Base-by-base conservation (phyloP, 2,797 vertebrate genomes). In the Corythornis leucogaster region DNA sequence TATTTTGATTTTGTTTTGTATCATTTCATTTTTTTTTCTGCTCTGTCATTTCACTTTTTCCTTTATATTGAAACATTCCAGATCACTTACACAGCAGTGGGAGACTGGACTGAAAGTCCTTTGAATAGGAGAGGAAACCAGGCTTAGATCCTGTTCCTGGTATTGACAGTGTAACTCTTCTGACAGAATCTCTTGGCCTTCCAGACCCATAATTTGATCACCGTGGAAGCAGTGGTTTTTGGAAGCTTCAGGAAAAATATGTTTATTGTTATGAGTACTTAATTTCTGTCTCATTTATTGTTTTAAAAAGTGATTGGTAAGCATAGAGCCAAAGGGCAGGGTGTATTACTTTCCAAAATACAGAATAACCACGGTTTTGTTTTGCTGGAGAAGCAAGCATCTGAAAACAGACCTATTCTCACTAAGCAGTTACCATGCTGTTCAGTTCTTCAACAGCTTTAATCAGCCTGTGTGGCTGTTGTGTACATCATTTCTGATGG, bases 281-380 rank as follows among this genome's bases (percentile, higher is more conserved):
- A 51, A 73, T 76, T 92, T 93, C 31, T 89, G 21, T 81, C 42
- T 64, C 50, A 55, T 42, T 89, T 83, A n/a, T 71, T 87, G 33
- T 75, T 90, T 66, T 75, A 2, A 68, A 8, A 89, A 75, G 53
- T 80, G 54, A 68, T 84, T 51, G 2, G 6, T 80, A 78, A 64
- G 38, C 5, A 5, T 7, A 58, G 42, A 83, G 80, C 6, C 33
- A 61, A 91, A 0, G 3, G 73, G 42, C 51, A 42, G 48, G 4
- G 30, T 66, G 9, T 62, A 22, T 62, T 69, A 12, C 43, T 62
- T 64, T 64, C 75, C 67, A 55, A 87, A 71, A 77, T 45, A 71
- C 38, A 80, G 43, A 85, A 55, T 16, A 26, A 17, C 66, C 0
- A 0, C 2, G 1, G 22, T 62, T 2, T 31, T 33, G 8, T 67